phyloP scores from a whole-genome alignment of 2,113 vertebrate genomes.

The Cebus imitator region DNA sequence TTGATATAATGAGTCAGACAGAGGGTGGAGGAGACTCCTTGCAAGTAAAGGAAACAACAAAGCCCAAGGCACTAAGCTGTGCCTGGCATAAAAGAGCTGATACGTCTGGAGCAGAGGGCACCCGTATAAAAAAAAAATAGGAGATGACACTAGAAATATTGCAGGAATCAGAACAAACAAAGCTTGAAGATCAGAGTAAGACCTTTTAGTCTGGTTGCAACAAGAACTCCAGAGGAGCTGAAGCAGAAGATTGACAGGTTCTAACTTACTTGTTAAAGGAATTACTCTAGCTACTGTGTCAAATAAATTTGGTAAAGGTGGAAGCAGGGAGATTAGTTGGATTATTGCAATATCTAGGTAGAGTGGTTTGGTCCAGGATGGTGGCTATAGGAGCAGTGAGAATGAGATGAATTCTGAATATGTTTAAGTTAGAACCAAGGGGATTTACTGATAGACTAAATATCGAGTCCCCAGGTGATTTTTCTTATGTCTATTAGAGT shows the following conservation, averaged over 20 bases:
- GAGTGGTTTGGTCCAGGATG: background rate
- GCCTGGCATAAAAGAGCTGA: background rate
- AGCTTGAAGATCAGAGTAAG: background rate
- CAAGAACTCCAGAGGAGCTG: background rate
- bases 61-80: background rate
- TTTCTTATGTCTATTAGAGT: background rate
- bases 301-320: background rate
- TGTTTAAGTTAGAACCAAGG: background rate
- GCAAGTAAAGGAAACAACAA: background rate
- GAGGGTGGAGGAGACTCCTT: background rate
- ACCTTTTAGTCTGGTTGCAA: background rate
- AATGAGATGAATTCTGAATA: background rate
- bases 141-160: background rate
- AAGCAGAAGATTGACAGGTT: background rate
- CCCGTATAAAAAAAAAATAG: background rate
- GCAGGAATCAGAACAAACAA: too few relatives aligned
- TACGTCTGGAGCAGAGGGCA: background rate
- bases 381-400: background rate
- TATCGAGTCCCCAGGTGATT: background rate
- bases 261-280: background rate
- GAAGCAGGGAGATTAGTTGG: background rate
- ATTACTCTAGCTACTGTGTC: background rate
- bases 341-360: background rate
- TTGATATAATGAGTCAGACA: background rate
- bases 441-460: background rate